These are phyloP conservation scores for Cerceris ruficornis DNA, from an alignment of 2,888 invertebrate genomes.

Conservation along the genomic window DNA sequence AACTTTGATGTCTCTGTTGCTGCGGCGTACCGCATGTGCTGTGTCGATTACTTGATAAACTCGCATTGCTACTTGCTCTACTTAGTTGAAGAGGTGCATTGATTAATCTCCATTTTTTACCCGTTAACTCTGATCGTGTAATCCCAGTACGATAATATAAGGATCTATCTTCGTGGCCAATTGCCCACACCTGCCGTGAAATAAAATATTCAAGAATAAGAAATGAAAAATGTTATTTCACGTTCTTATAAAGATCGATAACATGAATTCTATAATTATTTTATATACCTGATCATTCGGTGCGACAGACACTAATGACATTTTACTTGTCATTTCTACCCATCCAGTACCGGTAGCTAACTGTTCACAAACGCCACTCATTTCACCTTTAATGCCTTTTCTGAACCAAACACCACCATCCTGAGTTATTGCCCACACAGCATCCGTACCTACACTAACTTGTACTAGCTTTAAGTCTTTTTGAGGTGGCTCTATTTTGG, in stretches of 20 bases:
- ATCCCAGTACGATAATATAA: conserved; percentile 92
- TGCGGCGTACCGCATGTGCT: conserved; percentile 79
- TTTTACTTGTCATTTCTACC: conserved; percentile 94
- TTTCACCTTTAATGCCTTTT: conserved; percentile 88
- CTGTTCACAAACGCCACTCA: conserved; percentile 88
- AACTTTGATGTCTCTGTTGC: conserved; percentile 87
- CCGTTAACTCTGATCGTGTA: conserved; percentile 89
- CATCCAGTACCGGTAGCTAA: conserved; percentile 92
- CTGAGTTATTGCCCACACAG: conserved; percentile 90
- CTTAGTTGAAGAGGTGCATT: conserved; percentile 92
- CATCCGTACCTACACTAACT: conserved; percentile 91
- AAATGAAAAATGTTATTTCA: too few species aligned
- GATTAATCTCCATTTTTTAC: conserved; percentile 92
- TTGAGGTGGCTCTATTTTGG: conserved; percentile 90
- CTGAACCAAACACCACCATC: conserved; percentile 95
- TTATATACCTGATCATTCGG: conserved; percentile 89
- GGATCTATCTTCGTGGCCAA: conserved; percentile 91
- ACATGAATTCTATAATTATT: neutral
- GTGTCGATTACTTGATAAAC: conserved; percentile 82
- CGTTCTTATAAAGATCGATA: too few species aligned
- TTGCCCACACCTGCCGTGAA: conserved; percentile 81
- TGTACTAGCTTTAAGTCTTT: conserved; percentile 88
- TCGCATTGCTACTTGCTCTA: conserved; percentile 91
- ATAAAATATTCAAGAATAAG: conserved; percentile 2
- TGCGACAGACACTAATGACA: conserved; percentile 92